phyloP scores from a whole-genome alignment of 1,140 invertebrate genomes.

The Solenopsis invicta region DNA sequence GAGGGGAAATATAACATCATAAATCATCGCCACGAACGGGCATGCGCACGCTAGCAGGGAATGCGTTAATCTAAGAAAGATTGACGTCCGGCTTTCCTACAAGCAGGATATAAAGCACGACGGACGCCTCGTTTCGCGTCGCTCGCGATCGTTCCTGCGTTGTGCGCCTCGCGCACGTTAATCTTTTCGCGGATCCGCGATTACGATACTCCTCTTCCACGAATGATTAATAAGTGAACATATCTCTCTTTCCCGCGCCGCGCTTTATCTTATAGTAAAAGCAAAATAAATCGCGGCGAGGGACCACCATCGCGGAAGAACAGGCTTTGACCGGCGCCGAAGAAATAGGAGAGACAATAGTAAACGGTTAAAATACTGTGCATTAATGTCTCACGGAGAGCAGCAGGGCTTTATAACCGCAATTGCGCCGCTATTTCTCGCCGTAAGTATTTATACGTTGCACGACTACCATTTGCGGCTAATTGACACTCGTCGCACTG shows the following conservation, averaged over 20 bases:
- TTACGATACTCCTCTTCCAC: background rate
- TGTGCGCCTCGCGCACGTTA: slow-evolving; percentile 19
- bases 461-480: slow-evolving; percentile 24
- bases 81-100: slow-evolving; percentile 56
- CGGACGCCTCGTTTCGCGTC: slow-evolving; percentile 5
- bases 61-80: slow-evolving; percentile 64
- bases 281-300: background rate
- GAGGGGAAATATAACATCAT: slow-evolving; percentile 53
- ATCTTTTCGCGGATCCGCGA: background rate
- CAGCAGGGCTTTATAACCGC: background rate
- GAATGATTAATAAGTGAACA: slow-evolving; percentile 39
- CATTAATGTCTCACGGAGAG: background rate
- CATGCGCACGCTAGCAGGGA: background rate
- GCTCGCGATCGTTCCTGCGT: background rate
- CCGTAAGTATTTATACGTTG: background rate
- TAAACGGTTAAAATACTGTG: background rate
- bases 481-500: slow-evolving; percentile 38
- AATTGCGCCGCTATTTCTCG: background rate
- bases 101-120: slow-evolving; percentile 36
- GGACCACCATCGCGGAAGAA: background rate
- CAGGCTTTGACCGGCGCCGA: too few species aligned
- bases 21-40: slow-evolving; percentile 54
- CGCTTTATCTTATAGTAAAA: background rate
- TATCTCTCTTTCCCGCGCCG: background rate
- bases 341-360: background rate